Conservation (phyloP, 2,888 invertebrate genomes). For the Dermolepida albohirtum region DNA sequence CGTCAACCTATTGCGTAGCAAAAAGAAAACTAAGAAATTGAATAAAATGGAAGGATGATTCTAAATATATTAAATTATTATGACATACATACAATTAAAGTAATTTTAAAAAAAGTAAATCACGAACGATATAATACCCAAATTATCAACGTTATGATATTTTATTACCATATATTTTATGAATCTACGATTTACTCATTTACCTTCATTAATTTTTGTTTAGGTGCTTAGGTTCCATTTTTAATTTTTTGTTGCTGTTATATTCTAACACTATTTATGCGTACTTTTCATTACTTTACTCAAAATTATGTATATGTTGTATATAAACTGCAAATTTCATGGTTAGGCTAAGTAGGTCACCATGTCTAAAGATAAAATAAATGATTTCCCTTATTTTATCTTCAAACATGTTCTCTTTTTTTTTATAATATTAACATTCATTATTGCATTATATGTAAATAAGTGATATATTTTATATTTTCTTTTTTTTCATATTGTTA, state of each 20-base stretch:
- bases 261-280: slow-evolving; percentile 26
- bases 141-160: slow-evolving; percentile 13
- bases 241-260: slow-evolving; percentile 36
- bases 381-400: slow-evolving; percentile 28
- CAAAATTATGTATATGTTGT: slow-evolving; percentile 40
- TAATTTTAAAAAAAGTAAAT: too few species aligned
- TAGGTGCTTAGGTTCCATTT: slow-evolving; percentile 34
- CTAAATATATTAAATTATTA: too few species aligned
- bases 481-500: slow-evolving; percentile 39
- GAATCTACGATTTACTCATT: slow-evolving; percentile 40
- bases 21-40: too few species aligned
- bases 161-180: slow-evolving; percentile 26
- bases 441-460: slow-evolving; percentile 28
- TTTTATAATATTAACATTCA: slow-evolving; percentile 26
- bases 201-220: slow-evolving; percentile 27
- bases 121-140: slow-evolving; percentile 18
- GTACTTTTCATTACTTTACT: slow-evolving; percentile 11
- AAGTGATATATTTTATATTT: slow-evolving; percentile 41
- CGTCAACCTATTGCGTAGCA: too few species aligned
- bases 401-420: slow-evolving; percentile 26
- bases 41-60: too few species aligned
- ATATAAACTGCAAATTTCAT: slow-evolving; percentile 36
- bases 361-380: slow-evolving; percentile 22
- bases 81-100: slow-evolving; percentile 1
- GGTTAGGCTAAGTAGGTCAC: slow-evolving; percentile 11